Percentiles rank a stretch among this genome's conserved stretches.
Conservation (phyloP, 2,797 vertebrate genomes). For the Steatocranus sp. region DNA sequence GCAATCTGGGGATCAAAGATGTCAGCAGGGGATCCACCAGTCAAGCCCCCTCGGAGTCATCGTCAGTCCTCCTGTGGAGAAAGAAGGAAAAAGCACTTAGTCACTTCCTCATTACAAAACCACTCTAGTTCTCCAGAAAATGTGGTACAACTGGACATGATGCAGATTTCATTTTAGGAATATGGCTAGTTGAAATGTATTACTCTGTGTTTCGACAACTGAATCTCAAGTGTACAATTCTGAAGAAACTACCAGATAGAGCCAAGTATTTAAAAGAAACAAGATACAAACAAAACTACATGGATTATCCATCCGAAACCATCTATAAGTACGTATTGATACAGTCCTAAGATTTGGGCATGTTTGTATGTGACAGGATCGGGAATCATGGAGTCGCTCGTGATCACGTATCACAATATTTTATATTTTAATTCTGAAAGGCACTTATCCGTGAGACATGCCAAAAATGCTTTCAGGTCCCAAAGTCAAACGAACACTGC, state of each 20-base stretch:
- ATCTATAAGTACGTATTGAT: background rate
- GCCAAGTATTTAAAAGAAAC: background rate
- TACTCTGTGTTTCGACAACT: background rate
- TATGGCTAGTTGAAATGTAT: background rate
- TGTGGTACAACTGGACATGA: background rate
- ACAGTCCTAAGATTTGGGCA: background rate
- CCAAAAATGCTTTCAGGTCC: no score
- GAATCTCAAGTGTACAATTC: background rate
- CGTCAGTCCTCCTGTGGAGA: slow-evolving; percentile 53
- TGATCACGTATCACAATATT: background rate
- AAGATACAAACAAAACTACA: background rate
- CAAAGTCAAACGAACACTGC: no score
- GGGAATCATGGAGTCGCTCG: background rate
- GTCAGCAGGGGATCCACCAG: slow-evolving; percentile 56
- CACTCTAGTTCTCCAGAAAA: background rate
- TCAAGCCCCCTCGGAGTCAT: slow-evolving; percentile 50
- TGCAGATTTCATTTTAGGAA: background rate
- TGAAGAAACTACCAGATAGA: background rate
- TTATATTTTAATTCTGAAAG: background rate
- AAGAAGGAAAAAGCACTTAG: slow-evolving; percentile 45
- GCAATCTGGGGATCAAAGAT: slow-evolving; percentile 11
- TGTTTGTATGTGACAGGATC: background rate
- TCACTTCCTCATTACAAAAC: slow-evolving; percentile 61
- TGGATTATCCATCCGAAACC: background rate
- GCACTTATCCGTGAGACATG: background rate